Percentiles rank a stretch among this genome's conserved stretches.
Conservation (phyloP, 2,888 invertebrate genomes). For the Steinernema carpocapsae region DNA sequence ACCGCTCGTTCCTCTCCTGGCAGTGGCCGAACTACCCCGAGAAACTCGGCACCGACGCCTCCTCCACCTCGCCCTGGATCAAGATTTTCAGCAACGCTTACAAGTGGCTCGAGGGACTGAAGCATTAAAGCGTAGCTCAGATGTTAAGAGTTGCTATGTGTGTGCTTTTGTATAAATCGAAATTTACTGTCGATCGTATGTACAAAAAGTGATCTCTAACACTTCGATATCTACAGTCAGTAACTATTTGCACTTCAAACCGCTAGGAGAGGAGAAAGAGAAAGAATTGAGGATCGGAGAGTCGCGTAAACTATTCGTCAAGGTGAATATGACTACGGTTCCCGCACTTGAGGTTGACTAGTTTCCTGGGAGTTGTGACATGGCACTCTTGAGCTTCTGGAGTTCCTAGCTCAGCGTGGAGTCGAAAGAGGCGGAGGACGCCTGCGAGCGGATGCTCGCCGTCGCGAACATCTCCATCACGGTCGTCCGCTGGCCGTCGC, state of each 20-base stretch:
- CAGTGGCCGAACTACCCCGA: slow-evolving; percentile 82
- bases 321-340: background rate
- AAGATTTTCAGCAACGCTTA: slow-evolving; percentile 86
- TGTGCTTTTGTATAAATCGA: too few species aligned
- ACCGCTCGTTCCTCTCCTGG: slow-evolving; percentile 80
- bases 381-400: background rate
- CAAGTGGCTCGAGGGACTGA: slow-evolving; percentile 58
- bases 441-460: slow-evolving; percentile 23
- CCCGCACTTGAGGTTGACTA: slow-evolving; percentile 28
- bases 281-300: slow-evolving; percentile 13
- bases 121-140: background rate
- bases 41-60: slow-evolving; percentile 36
- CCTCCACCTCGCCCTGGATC: slow-evolving; percentile 82
- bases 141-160: too few species aligned
- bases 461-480: slow-evolving; percentile 20
- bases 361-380: background rate
- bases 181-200: slow-evolving; percentile 17
- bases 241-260: slow-evolving; percentile 23
- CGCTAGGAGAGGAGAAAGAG: background rate
- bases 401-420: slow-evolving; percentile 8
- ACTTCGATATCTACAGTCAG: background rate
- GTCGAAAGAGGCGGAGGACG: background rate
- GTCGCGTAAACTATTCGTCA: slow-evolving; percentile 25
- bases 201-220: slow-evolving; percentile 3
- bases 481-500: background rate